Conservation (phyloP, 30 jellyfish, hydroid and myxozoan genomes). For the Hydractinia symbiolongicarpus region DNA sequence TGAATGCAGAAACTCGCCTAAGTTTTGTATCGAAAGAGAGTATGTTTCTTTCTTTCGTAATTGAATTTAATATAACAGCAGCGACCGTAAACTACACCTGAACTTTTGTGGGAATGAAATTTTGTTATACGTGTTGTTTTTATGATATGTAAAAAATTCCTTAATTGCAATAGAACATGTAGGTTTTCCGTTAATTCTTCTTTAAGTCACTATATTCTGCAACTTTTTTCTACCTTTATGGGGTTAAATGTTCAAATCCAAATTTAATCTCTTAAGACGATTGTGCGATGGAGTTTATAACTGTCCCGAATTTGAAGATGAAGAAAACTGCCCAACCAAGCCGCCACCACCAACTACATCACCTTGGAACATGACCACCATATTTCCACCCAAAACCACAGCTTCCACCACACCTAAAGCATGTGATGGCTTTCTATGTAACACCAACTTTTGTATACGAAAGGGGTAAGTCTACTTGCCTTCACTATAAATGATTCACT, state of each 20-base stretch:
- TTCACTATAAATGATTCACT: neutral
- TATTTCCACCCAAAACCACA: conserved; percentile 21
- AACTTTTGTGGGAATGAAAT: too few species aligned
- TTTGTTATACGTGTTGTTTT: too few species aligned
- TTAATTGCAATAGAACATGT: too few species aligned
- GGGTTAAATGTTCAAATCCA: too few species aligned
- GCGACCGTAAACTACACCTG: too few species aligned
- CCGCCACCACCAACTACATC: conserved; percentile 15
- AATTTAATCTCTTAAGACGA: neutral
- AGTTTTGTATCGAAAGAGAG: conserved; percentile 11
- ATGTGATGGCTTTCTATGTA: conserved; percentile 20
- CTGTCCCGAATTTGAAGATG: conserved; percentile 64
- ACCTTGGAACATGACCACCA: conserved; percentile 9
- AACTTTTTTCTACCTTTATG: too few species aligned
- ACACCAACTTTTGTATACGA: conserved; percentile 3
- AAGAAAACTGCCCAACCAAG: conserved; percentile 50
- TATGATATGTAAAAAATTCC: too few species aligned
- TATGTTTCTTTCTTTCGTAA: neutral
- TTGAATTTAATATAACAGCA: too few species aligned
- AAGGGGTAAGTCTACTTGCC: neutral
- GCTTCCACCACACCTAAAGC: conserved; percentile 25
- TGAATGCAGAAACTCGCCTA: neutral
- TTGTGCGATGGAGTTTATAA: conserved; percentile 61
- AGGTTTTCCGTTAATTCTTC: too few species aligned
- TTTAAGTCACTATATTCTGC: too few species aligned